phyloP scores from a whole-genome alignment of 2,888 invertebrate genomes.

The Leucophenga montana region DNA sequence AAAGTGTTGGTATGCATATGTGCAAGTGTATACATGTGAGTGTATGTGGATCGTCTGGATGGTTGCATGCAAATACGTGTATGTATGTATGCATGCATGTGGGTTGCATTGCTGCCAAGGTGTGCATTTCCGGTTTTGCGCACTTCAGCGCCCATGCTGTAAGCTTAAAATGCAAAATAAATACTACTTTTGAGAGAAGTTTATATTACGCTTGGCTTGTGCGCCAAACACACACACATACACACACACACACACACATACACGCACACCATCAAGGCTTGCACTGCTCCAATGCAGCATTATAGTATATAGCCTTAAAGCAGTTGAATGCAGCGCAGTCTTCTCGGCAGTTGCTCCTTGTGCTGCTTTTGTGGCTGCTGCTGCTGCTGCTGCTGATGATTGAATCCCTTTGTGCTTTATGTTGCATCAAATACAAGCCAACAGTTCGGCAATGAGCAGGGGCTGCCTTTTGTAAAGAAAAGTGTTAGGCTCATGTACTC shows the following conservation, averaged over 20 bases:
- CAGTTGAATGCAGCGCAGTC: background rate
- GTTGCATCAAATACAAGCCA: conserved; percentile 1
- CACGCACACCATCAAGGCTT: background rate
- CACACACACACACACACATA: background rate
- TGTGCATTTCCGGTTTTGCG: conserved; percentile 59
- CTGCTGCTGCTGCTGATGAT: conserved; percentile 62
- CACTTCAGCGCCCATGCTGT: conserved; percentile 47
- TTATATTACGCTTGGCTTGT: conserved; percentile 66
- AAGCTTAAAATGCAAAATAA: conserved; percentile 67
- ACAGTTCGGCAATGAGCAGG: conserved; percentile 54
- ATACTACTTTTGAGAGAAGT: conserved; percentile 64
- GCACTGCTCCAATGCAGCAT: background rate
- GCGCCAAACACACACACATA: conserved; percentile 45
- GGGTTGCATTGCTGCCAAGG: conserved; percentile 22
- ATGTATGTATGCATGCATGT: conserved; percentile 29
- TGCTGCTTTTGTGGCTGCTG: conserved; percentile 34
- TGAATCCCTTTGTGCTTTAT: conserved; percentile 60
- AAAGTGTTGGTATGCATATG: background rate
- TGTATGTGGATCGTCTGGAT: conserved; percentile 9
- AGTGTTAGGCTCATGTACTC: background rate
- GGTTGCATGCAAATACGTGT: conserved; percentile 25
- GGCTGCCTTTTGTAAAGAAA: conserved; percentile 36
- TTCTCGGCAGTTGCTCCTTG: background rate
- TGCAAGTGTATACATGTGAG: background rate
- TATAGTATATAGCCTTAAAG: conserved; percentile 12